A percentile compares a stretch with the other conserved stretches of the same genome.
These are phyloP conservation scores for Catagonus wagneri DNA, from an alignment of 2,113 vertebrate genomes.

Conservation along the genomic window DNA sequence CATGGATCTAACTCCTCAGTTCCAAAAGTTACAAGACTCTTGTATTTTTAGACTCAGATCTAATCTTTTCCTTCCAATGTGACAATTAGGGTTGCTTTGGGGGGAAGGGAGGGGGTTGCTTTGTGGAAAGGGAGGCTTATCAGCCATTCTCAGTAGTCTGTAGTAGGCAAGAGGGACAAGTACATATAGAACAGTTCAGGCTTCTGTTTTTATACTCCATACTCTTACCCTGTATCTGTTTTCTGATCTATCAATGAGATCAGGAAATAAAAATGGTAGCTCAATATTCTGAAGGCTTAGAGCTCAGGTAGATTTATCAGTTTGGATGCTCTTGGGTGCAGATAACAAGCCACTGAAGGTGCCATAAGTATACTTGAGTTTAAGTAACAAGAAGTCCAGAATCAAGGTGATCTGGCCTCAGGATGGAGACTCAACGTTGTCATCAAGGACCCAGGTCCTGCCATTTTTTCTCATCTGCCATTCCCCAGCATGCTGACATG, in stretches of 20 bases:
- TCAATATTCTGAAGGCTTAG: background rate
- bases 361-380: background rate
- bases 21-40: background rate
- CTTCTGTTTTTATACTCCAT: background rate
- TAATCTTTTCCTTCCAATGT: slow-evolving; percentile 5
- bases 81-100: background rate
- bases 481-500: background rate
- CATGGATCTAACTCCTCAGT: background rate
- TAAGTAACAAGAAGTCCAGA: background rate
- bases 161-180: background rate
- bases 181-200: background rate
- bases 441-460: background rate
- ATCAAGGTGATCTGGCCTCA: accelerated
- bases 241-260: background rate
- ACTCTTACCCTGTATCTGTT: background rate
- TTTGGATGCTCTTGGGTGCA: background rate
- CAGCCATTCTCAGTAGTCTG: background rate
- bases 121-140: background rate
- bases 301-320: background rate
- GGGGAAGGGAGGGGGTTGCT: background rate
- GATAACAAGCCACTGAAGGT: background rate
- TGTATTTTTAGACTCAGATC: background rate
- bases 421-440: no score
- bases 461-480: background rate
- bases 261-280: background rate